Conservation (phyloP, 2,797 vertebrate genomes). For the Gila robusta region DNA sequence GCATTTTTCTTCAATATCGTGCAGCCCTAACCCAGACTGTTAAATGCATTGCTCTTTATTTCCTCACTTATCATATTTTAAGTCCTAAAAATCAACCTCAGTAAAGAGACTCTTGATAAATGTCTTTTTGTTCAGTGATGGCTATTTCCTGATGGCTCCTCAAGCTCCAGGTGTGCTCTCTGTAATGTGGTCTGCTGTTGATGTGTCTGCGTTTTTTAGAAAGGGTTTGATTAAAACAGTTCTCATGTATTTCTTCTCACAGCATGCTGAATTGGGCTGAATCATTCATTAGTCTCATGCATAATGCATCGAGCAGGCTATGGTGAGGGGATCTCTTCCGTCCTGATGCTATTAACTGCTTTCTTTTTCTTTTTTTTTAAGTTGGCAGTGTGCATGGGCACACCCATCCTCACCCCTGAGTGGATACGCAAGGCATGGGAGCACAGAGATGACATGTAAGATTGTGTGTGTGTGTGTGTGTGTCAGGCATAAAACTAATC, state of each 20-base stretch:
- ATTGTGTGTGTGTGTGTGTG: constrained; percentile 56
- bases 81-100: neutral
- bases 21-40: neutral
- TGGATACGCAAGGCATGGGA: constrained; percentile 97
- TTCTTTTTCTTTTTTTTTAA: constrained; percentile 62
- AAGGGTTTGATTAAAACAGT: constrained; percentile 51
- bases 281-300: constrained; percentile 48
- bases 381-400: constrained; percentile 95
- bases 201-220: constrained; percentile 33
- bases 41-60: neutral
- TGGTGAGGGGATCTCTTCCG: constrained; percentile 13
- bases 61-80: neutral
- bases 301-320: constrained; percentile 14
- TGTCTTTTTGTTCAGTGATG: constrained; percentile 8
- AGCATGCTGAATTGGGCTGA: constrained; percentile 36
- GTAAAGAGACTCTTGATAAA: neutral
- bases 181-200: neutral
- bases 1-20: no score
- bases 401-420: constrained; percentile 91
- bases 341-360: constrained; percentile 12
- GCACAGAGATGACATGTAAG: constrained; percentile 89
- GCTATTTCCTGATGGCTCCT: constrained; percentile 8
- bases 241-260: constrained; percentile 50
- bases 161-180: constrained; percentile 34
- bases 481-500: neutral